Evolutionary conservation across 2,113 vertebrate genomes (phyloP), one percentile per base, ranked within the genome.

Genomic region (Diadophis punctatus): DNA sequence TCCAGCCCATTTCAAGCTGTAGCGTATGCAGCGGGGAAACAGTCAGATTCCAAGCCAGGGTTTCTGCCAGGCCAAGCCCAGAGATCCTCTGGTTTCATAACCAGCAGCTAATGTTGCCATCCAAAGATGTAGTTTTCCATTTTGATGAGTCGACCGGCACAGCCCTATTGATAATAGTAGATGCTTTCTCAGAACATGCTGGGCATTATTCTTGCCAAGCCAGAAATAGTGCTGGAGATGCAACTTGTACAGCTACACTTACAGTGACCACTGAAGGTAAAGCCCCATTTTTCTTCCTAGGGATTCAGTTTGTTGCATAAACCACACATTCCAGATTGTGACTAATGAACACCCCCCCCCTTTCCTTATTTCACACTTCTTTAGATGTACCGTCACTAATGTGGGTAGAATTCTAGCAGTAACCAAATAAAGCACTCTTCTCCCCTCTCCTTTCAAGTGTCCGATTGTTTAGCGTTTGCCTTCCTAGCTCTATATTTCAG

Each of bases 51-150:
- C 97, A 99, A 92, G 98, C 98, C 8, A 97, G 97, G 96, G 97
- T 99, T 46, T 98, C 97, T 93, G 98, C 98, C 95, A 96, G 97
- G 93, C 98, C 98, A 27, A 98, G 97, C 96, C 98, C 98, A 95
- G 98, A 98, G 96, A 98, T 99, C 90, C 98, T 97, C 94, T 99
- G 99, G 98, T 98, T 99, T 97, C 98, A 98, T 96, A 97, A 98
- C 93, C 97, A 97, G 92, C 97, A 98, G 56, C 98, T 97, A 86
- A 97, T 99, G 90, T 97, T 96, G 88, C 97, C 99, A 97, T 96
- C 96, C 91, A 99, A 97, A 98, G 98, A 99, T 93, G 84, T 99
- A 97, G 98, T 99, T 96, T 99, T 99, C 97, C 97, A 98, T 96
- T 99, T 98, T 96, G 99, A 99, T 96, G 98, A 98, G 96, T 97